Evolutionary conservation across 2,888 invertebrate genomes (phyloP), one percentile per base, ranked within the genome.

Genomic region (Coecobrya sp.): DNA sequence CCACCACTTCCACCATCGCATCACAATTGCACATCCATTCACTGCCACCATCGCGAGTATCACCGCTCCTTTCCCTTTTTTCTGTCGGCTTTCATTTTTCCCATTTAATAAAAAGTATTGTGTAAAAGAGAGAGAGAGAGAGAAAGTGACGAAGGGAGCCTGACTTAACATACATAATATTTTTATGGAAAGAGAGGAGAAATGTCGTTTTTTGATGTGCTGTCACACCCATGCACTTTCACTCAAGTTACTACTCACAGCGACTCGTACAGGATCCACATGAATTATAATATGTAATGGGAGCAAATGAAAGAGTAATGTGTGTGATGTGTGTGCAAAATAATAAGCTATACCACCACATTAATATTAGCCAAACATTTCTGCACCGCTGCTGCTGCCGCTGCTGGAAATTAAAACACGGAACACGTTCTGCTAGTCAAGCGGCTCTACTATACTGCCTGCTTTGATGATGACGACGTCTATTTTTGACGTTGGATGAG

Each of bases 181-280:
- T 65, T 65, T 65, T 7, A 65, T 27, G 65, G 11, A 5, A 11
- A 10, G 2, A 25, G 13, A 2, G 30, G 13, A 25, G 13, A 2
- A 13, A 45, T 49, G 45, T 49, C 19, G 16, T 76, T 25, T 49
- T 76, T 76, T 76, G 45, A 19, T 76, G 76, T 10, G 76, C 49
- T 76, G 76, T 76, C 76, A 76, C 49, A 49, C 25, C 16, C 76
- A 49, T 42, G 19, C 76, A n/a, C 22, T 73, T 22, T 76, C 49
- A 25, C 76, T 49, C 49, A 49, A 27, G 19, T n/a, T 2, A 36
- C 68, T 7, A 13, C 70, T 3, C 19, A 10, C 36, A 19, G 10
- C 42, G 59, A 59, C 22, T 13, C 27, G 22, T 22, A 49, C n/a
- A 73, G 36, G n/a, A n/a, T 73, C 19, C 25, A 42, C 76, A 76